A percentile compares a stretch with the other conserved stretches of the same genome.
phyloP scores from a whole-genome alignment of 2,888 invertebrate genomes.

The Diplolepis rosae region DNA sequence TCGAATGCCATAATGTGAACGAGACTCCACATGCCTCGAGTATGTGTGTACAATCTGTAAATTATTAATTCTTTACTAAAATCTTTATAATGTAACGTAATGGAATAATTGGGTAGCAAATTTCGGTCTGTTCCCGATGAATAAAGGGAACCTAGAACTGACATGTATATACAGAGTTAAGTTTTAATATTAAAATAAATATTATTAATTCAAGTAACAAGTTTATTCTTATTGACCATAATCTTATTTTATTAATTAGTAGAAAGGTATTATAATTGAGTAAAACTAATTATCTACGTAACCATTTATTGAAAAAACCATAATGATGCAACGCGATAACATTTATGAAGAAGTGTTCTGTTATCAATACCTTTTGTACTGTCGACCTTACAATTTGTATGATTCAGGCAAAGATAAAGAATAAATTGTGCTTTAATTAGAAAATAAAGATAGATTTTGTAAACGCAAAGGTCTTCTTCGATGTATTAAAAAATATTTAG shows the following conservation, averaged over 20 bases:
- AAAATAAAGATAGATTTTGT: constrained; percentile 1
- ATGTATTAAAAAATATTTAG: constrained; percentile 18
- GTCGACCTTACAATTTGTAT: constrained; percentile 16
- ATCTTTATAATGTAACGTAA: constrained; percentile 52
- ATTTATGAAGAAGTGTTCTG: neutral
- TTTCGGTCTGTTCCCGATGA: constrained; percentile 37
- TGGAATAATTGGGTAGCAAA: constrained; percentile 55
- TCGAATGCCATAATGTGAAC: constrained; percentile 50
- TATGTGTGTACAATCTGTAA: constrained; percentile 70
- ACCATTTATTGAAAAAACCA: constrained; percentile 17
- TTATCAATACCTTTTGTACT: constrained; percentile 7
- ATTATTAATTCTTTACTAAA: constrained; percentile 64
- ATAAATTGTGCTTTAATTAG: neutral
- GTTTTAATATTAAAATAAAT: constrained; percentile 60
- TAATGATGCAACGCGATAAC: constrained; percentile 26
- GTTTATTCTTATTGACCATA: neutral
- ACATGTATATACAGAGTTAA: constrained; percentile 68
- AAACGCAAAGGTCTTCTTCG: neutral
- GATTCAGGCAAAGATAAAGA: neutral
- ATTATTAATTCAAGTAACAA: constrained; percentile 10
- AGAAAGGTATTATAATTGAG: neutral
- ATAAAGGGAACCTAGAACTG: constrained; percentile 56
- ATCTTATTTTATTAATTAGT: neutral
- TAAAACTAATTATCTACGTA: neutral
- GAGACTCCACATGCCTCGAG: constrained; percentile 43